phyloP scores from a whole-genome alignment of 2,797 vertebrate species.

The Molothrus aeneus region DNA sequence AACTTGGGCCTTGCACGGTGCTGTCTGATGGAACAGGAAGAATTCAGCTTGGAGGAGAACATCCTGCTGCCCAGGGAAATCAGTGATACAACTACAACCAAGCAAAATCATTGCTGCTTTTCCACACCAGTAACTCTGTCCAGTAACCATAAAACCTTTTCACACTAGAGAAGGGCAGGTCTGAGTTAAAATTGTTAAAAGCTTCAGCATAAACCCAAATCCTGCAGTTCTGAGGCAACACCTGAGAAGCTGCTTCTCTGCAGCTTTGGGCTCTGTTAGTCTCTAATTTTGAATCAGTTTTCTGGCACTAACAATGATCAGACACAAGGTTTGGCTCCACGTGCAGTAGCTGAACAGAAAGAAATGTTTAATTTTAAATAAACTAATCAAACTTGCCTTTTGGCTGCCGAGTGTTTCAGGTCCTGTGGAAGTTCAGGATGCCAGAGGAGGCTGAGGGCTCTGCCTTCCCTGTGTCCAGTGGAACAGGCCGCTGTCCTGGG shows the following conservation, averaged over 20 bases:
- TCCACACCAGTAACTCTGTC: background rate
- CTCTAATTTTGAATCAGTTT: background rate
- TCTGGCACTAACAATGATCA: slow-evolving; percentile 21
- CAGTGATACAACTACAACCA: background rate
- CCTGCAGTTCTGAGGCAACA: background rate
- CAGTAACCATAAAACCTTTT: background rate
- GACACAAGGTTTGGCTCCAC: background rate
- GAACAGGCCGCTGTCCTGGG: background rate
- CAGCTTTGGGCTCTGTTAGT: background rate
- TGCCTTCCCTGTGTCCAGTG: background rate
- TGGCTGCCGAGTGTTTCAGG: background rate
- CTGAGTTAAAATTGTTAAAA: background rate
- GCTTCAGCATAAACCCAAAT: background rate
- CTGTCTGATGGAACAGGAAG: slow-evolving; percentile 24
- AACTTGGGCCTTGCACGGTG: background rate
- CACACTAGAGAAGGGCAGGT: background rate
- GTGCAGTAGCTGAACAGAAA: background rate
- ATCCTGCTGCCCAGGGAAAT: slow-evolving; percentile 15
- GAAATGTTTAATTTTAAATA: slow-evolving; percentile 42
- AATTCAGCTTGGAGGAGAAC: background rate
- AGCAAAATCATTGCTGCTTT: slow-evolving; percentile 1
- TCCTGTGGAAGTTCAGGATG: background rate
- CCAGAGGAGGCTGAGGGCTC: background rate
- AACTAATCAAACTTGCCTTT: slow-evolving; percentile 32
- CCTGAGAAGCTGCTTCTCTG: background rate